Base-by-base conservation (phyloP, 2,113 vertebrate genomes). In the Glaucidium brasilianum region DNA sequence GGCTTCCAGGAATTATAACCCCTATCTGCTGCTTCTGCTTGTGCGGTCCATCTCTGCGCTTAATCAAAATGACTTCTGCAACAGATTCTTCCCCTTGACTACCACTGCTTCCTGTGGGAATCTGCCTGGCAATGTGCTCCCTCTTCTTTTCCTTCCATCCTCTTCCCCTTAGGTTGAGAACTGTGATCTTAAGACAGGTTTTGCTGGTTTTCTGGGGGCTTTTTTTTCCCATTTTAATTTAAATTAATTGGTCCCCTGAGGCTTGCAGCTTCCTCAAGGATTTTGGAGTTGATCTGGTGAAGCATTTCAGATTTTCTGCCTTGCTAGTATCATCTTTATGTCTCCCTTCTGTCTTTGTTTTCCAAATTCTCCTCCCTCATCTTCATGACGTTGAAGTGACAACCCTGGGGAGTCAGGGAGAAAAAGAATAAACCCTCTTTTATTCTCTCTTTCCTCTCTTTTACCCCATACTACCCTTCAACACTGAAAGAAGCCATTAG, bases 391-490 rank as follows among this genome's bases (percentile, higher is more conserved):
- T 6, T 58, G n/a, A 27, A 41, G 11, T 50, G 19, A 27, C 29
- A 72, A 2, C 6, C 30, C 27, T 64, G 11, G 16, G 20, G 7
- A 5, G 0, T 2, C 15, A 4, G 12, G 8, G 2, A 73, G 16
- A 12, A 87, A 77, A 60, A 26, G 10, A 84, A 76, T 37, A 73
- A 47, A 34, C 0, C 4, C 3, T 29, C 17, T 79, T 95, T 62
- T 41, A 50, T 85, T 63, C 5, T 58, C 11, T 53, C 11, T 35
- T 93, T 81, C 76, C 9, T 26, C 82, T 50, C 2, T 43, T 63
- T 87, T 49, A 74, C 13, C 21, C 56, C 17, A 45, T 62, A 49
- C 27, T 53, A 10, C 8, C 25, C 11, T 67, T 58, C 37, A 87
- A 30, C 15, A 29, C 3, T 69, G 13, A 52, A 73, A 80, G 8